These are phyloP conservation scores for Amphimedon queenslandica DNA, from an alignment of 37 sponge, comb jelly and placozoan species.

Conservation along the genomic window DNA sequence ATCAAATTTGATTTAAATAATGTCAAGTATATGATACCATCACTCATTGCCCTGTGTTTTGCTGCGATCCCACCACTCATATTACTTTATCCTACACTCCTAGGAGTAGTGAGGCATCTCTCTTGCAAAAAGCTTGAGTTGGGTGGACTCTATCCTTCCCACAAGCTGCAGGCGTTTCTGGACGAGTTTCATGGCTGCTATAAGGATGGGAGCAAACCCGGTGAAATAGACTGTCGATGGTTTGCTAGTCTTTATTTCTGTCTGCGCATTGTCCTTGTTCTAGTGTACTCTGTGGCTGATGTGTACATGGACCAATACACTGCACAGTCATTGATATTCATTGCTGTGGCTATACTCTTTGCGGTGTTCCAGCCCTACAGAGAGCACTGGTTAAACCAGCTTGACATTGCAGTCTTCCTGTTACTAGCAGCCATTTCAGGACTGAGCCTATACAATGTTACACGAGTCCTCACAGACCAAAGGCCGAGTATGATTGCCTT, in stretches of 20 bases:
- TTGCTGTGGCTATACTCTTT: background rate
- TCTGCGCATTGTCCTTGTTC: background rate
- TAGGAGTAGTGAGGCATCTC: background rate
- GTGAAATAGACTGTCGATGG: background rate
- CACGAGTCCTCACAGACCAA: background rate
- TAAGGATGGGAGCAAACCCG: background rate
- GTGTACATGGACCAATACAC: background rate
- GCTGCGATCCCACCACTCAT: background rate
- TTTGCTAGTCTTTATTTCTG: constrained; percentile 4
- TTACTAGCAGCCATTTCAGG: background rate
- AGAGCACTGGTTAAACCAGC: background rate
- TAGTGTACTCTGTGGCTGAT: background rate
- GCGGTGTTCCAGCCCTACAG: background rate
- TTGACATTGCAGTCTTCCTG: background rate
- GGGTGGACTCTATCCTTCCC: background rate
- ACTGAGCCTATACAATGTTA: background rate
- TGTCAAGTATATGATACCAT: background rate
- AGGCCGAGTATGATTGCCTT: background rate
- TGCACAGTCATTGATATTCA: background rate
- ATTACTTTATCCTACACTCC: background rate
- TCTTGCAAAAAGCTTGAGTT: too few relatives aligned
- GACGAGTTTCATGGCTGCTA: constrained; percentile 5
- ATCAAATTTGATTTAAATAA: background rate
- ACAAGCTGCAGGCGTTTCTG: background rate
- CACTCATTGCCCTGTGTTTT: background rate